Base-by-base conservation (phyloP, 2,888 invertebrate genomes). In the Noctua janthe region DNA sequence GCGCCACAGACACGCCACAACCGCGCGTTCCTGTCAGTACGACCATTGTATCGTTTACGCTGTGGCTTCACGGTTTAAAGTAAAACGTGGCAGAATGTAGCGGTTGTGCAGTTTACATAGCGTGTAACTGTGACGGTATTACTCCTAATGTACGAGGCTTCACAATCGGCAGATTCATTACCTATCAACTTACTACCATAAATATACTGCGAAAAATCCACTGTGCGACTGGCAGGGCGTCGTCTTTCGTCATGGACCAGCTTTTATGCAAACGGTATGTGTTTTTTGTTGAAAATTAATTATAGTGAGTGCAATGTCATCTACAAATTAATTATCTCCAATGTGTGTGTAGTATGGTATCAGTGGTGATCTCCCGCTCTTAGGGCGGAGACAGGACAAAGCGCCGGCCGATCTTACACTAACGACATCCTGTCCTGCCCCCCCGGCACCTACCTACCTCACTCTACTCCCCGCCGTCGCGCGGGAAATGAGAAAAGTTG, bases 401-500 rank as follows among this genome's bases (percentile, higher is more conserved):
- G 47, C 64, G 64, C 62, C 29, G 71, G 43, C 71, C 62, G 69
- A 47, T 71, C 49, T 62, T 67, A 74, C 67, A 79, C 67, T 80
- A 84, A 80, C 62, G 80, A 83, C 71, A 77, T 76, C 74, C 76
- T 74, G 66, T 56, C 29, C 43, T 15, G n/a, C 35, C 17, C 56
- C 3, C 67, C 5, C 43, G 1, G 59, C 47, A 20, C 29, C 15
- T 15, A 7, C n/a, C 51, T 54, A 8, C 13, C 17, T 11, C 54
- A 20, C 15, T 23, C 6, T 56, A 29, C 10, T 11, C 39, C 49
- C 13, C 59, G 8, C 56, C 23, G 17, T 51, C 5, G 62, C 76
- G 72, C 71, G 76, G 79, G 71, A 85, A 88, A 83, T 82, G 87
- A 82, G 87, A 89, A 91, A 91, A 91, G 90, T 91, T 91, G 82